phyloP scores from a whole-genome alignment of 2,888 invertebrate genomes.

The Caenorhabditis sp. region DNA sequence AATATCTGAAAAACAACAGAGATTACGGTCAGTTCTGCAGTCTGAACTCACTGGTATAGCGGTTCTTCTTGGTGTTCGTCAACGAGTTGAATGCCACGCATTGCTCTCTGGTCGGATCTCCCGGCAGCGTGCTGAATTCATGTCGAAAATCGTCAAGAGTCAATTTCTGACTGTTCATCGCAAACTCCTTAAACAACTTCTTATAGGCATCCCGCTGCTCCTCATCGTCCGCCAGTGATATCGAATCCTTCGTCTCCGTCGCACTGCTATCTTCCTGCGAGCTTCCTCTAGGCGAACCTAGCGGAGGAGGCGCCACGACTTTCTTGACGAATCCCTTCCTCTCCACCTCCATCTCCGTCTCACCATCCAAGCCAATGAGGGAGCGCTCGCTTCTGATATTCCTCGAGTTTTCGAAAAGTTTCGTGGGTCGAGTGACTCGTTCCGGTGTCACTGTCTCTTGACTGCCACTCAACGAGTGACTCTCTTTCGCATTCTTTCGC shows the following conservation, averaged over 20 bases:
- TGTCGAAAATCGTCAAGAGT: conserved; percentile 46
- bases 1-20: conserved; percentile 63
- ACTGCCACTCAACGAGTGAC: conserved; percentile 24
- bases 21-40: too few species aligned
- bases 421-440: not conserved
- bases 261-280: conserved; percentile 40
- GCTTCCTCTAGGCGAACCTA: conserved; percentile 3
- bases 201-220: conserved; percentile 27
- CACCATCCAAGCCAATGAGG: conserved; percentile 56
- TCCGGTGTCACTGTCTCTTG: not conserved
- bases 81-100: conserved; percentile 50
- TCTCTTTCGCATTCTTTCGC: conserved; percentile 3
- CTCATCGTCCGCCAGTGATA: conserved; percentile 54
- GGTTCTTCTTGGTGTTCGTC: conserved; percentile 55
- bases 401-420: not conserved
- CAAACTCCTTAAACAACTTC: conserved; percentile 57
- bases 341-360: conserved; percentile 31
- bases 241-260: conserved; percentile 50
- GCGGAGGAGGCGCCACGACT: not conserved
- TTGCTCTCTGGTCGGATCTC: conserved; percentile 31
- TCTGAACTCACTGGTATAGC: conserved; percentile 52
- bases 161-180: conserved; percentile 35
- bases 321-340: conserved; percentile 22
- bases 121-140: conserved; percentile 56
- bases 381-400: conserved; percentile 40